phyloP scores from a whole-genome alignment of 2,797 vertebrate genomes.

The Syngnathus acus region DNA sequence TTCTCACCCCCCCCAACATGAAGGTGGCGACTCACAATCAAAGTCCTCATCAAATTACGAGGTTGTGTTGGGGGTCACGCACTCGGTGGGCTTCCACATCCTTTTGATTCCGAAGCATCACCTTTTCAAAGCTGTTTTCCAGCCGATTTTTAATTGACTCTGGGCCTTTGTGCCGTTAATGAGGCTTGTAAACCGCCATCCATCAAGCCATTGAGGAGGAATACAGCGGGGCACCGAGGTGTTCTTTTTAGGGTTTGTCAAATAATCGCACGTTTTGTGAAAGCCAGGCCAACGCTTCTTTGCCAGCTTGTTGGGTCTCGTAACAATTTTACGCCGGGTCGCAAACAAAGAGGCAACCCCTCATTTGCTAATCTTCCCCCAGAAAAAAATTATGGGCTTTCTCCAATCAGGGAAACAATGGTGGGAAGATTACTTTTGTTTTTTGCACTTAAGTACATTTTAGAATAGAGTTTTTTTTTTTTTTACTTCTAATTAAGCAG shows the following conservation, averaged over 20 bases:
- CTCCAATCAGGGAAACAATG: conserved; percentile 21
- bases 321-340: conserved; percentile 46
- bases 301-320: conserved; percentile 27
- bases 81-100: conserved; percentile 44
- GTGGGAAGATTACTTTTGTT: background rate
- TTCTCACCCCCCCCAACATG: conserved; percentile 53
- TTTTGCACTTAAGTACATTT: background rate
- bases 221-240: conserved; percentile 11
- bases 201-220: conserved; percentile 19
- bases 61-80: conserved; percentile 43
- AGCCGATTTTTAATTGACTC: conserved; percentile 39
- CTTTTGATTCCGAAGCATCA: conserved; percentile 50
- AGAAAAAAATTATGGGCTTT: conserved; percentile 46
- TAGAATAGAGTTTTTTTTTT: background rate
- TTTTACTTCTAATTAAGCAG: background rate
- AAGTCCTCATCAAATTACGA: conserved; percentile 55
- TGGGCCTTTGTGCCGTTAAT: conserved; percentile 30
- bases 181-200: conserved; percentile 26
- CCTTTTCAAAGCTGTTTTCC: conserved; percentile 51
- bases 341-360: conserved; percentile 39
- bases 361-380: conserved; percentile 53
- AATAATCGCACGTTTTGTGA: conserved; percentile 21
- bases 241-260: conserved; percentile 11
- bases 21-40: conserved; percentile 55
- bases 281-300: conserved; percentile 24